phyloP scores from a whole-genome alignment of 2,113 vertebrate genomes.

The Cinclus cinclus region DNA sequence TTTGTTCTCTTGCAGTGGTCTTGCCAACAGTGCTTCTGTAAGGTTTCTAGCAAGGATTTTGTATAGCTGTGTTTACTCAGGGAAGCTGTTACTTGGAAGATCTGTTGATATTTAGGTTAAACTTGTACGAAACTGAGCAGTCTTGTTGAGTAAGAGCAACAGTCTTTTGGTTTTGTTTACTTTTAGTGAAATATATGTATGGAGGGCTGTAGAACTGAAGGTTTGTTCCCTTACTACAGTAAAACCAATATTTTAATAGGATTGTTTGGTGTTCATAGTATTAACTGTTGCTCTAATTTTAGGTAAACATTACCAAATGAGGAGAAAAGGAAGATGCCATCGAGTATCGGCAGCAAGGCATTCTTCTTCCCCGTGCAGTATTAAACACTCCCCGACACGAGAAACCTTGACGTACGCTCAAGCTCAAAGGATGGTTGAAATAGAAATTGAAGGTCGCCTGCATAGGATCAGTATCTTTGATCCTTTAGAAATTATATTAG shows the following conservation, averaged over 20 bases:
- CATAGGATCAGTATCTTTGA: constrained; percentile 95
- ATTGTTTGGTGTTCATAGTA: neutral
- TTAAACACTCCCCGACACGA: constrained; percentile 91
- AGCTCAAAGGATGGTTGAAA: constrained; percentile 96
- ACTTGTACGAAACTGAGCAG: neutral
- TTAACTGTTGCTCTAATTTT: constrained; percentile 38
- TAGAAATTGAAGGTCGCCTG: constrained; percentile 91
- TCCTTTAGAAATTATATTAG: constrained; percentile 87
- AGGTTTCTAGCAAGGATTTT: neutral
- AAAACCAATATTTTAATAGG: neutral
- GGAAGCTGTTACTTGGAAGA: neutral
- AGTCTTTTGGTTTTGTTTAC: neutral
- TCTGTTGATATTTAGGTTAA: neutral
- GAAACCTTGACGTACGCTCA: constrained; percentile 96
- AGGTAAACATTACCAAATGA: constrained; percentile 87
- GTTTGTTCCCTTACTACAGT: neutral
- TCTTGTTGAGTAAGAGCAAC: neutral
- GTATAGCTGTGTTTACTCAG: neutral
- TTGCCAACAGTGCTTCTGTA: neutral
- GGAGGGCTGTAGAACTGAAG: neutral
- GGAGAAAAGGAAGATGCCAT: constrained; percentile 93
- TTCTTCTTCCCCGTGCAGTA: constrained; percentile 87
- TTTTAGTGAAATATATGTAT: neutral
- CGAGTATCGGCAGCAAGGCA: constrained; percentile 83
- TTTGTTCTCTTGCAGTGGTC: neutral